These are phyloP conservation scores for Caretta caretta DNA, from an alignment of 2,113 vertebrate species.

Conservation along the genomic window DNA sequence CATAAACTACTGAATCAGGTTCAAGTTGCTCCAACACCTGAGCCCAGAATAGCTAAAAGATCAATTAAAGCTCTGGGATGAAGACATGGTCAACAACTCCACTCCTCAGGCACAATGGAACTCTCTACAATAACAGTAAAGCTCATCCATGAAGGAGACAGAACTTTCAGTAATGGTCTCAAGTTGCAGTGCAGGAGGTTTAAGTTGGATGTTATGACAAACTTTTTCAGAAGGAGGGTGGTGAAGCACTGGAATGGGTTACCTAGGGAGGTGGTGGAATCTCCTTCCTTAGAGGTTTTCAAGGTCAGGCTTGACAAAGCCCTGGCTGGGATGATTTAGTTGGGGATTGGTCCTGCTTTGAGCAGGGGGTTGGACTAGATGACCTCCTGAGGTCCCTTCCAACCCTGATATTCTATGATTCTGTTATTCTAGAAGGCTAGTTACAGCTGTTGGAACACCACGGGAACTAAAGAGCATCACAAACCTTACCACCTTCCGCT, in stretches of 20 bases:
- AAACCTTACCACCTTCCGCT: not conserved
- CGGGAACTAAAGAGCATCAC: not conserved
- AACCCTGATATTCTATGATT: no score
- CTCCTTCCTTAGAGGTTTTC: no score
- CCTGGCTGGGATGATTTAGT: no score
- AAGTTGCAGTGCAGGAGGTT: no score
- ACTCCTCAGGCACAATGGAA: not conserved
- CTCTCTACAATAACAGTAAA: not conserved
- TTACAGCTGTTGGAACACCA: not conserved
- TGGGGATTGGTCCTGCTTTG: no score
- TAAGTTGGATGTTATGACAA: no score
- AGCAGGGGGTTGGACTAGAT: no score
- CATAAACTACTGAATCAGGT: not conserved
- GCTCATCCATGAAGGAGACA: not conserved
- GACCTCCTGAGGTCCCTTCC: no score
- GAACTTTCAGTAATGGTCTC: not conserved
- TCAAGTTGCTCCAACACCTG: not conserved
- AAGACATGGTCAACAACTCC: not conserved
- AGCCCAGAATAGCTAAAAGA: not conserved
- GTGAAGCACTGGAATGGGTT: no score
- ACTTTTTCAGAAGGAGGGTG: no score
- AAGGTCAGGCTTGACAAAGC: no score
- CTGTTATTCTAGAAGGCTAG: not conserved
- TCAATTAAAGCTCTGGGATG: not conserved
- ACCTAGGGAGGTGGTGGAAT: no score